Evolutionary conservation across 2,797 vertebrate species (phyloP).

Genomic region (Sebastes hopkinsi): DNA sequence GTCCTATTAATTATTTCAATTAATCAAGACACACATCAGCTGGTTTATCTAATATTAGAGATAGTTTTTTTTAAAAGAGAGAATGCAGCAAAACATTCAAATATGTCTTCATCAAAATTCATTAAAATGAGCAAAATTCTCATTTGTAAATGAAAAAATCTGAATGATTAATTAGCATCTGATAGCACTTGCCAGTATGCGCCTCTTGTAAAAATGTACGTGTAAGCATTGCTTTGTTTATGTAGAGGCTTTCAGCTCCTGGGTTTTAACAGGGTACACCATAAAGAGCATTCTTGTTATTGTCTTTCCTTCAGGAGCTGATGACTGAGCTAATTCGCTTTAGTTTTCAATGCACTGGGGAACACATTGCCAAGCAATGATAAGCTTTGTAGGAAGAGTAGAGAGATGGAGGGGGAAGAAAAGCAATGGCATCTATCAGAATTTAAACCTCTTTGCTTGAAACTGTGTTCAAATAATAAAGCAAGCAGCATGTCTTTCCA

Average conservation of each 20-base stretch:
- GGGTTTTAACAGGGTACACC: conserved; percentile 89
- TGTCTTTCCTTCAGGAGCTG: conserved; percentile 95
- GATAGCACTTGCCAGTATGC: conserved; percentile 16
- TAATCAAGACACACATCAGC: neutral
- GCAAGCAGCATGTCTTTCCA: conserved; percentile 91
- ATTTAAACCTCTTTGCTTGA: conserved; percentile 93
- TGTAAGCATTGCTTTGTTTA: conserved; percentile 72
- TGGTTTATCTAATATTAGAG: neutral
- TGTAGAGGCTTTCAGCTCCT: conserved; percentile 67
- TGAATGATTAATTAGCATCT: conserved; percentile 26
- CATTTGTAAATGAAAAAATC: conserved; percentile 1
- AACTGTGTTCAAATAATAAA: conserved; percentile 98
- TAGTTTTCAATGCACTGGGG: conserved; percentile 97
- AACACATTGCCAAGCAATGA: conserved; percentile 96
- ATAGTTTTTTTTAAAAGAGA: neutral
- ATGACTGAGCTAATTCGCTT: conserved; percentile 99
- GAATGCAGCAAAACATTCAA: neutral
- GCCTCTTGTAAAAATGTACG: conserved; percentile 53
- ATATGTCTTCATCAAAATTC: conserved; percentile 7
- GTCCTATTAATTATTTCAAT: neutral
- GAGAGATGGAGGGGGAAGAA: conserved; percentile 82
- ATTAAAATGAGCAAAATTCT: neutral
- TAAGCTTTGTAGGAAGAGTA: conserved; percentile 90
- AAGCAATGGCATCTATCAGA: conserved; percentile 91
- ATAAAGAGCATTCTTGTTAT: conserved; percentile 96